Conservation (phyloP, 2,888 invertebrate species). For the Calameuta idolon region DNA sequence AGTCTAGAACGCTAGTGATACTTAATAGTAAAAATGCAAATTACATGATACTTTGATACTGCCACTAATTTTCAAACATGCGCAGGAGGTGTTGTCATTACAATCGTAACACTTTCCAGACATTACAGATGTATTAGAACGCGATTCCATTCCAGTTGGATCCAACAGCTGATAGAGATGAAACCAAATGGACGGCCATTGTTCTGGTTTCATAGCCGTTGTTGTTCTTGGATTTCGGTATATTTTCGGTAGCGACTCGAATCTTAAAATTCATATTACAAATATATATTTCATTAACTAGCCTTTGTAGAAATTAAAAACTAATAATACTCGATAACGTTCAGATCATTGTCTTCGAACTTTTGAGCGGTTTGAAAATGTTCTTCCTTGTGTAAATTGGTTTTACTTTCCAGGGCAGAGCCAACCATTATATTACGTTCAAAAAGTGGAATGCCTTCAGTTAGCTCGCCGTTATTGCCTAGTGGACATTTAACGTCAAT, state of each 20-base stretch:
- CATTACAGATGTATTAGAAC: neutral
- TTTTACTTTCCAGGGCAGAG: neutral
- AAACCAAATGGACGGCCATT: slow-evolving; percentile 35
- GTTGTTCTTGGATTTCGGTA: slow-evolving; percentile 10
- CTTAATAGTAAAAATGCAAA: neutral
- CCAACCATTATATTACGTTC: slow-evolving; percentile 68
- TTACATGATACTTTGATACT: neutral
- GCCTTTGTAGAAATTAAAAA: neutral
- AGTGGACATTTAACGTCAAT: slow-evolving; percentile 44
- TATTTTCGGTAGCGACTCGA: neutral
- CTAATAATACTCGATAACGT: neutral
- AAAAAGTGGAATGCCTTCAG: slow-evolving; percentile 70
- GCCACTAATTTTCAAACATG: slow-evolving; percentile 24
- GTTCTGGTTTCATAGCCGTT: slow-evolving; percentile 38
- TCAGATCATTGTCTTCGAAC: neutral
- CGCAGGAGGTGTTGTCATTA: slow-evolving; percentile 22
- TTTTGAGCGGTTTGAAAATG: neutral
- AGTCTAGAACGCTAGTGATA: neutral
- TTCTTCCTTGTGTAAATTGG: neutral
- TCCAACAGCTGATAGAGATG: slow-evolving; percentile 32
- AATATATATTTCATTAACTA: neutral
- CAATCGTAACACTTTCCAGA: slow-evolving; percentile 36
- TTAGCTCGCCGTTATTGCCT: slow-evolving; percentile 71
- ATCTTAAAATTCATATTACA: neutral
- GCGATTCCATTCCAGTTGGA: slow-evolving; percentile 3